Evolutionary conservation across 2,797 vertebrate species (phyloP).

Genomic region (Eleutherodactylus coqui): DNA sequence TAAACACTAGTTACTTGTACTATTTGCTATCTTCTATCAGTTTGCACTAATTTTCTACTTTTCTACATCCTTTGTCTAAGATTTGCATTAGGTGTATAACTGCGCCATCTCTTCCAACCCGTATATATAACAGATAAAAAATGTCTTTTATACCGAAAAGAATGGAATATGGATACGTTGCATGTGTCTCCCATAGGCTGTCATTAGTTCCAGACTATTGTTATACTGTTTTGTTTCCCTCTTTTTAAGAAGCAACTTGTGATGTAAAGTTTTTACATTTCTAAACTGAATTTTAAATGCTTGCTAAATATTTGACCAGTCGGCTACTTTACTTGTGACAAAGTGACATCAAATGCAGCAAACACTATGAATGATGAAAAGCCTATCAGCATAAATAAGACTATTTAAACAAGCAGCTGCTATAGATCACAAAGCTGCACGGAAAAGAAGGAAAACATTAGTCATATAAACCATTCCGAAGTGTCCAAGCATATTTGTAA

Average conservation of each 20-base stretch:
- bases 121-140: too few relatives aligned
- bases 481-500: background rate
- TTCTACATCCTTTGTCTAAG: too few relatives aligned
- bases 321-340: too few relatives aligned
- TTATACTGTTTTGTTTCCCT: too few relatives aligned
- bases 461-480: background rate
- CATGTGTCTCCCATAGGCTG: too few relatives aligned
- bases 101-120: too few relatives aligned
- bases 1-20: too few relatives aligned
- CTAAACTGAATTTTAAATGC: background rate
- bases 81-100: too few relatives aligned
- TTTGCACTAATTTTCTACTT: too few relatives aligned
- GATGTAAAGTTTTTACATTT: background rate
- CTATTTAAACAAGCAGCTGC: background rate
- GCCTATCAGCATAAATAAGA: background rate
- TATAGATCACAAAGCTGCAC: background rate
- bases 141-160: too few relatives aligned
- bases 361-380: background rate
- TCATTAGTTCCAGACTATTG: background rate
- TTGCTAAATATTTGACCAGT: background rate
- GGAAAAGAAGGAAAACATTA: background rate
- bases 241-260: background rate
- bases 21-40: too few relatives aligned
- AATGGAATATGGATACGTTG: too few relatives aligned
- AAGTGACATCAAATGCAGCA: background rate